Conservation (phyloP, 92 coral and sea anemone genomes). For the Siderastrea siderea region DNA sequence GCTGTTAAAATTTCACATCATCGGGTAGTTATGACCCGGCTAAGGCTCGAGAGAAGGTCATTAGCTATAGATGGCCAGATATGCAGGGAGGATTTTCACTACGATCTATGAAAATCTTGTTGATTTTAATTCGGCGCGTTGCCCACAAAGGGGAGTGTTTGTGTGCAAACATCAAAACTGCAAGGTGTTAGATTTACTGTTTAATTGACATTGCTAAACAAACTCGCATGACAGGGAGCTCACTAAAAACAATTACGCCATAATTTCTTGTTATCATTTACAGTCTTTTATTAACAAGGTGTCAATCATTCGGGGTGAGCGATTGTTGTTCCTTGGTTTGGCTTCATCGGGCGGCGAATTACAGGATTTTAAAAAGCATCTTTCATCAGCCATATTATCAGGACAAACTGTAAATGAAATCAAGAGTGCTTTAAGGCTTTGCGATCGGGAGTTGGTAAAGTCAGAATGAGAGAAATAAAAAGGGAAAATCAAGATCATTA, state of each 20-base stretch:
- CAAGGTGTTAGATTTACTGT: slow-evolving; percentile 54
- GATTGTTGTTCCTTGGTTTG: slow-evolving; percentile 62
- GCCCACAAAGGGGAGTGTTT: slow-evolving; percentile 17
- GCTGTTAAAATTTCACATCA: slow-evolving; percentile 60
- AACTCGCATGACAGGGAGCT: slow-evolving; percentile 75
- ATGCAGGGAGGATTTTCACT: slow-evolving; percentile 12
- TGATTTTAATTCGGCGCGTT: background rate
- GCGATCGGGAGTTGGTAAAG: slow-evolving; percentile 14
- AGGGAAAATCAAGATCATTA: slow-evolving; percentile 2
- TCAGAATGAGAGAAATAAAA: background rate
- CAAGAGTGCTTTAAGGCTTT: slow-evolving; percentile 42
- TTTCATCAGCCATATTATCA: slow-evolving; percentile 90
- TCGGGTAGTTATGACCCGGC: slow-evolving; percentile 52
- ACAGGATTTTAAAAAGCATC: slow-evolving; percentile 91
- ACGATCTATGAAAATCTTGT: background rate
- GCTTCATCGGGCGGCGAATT: slow-evolving; percentile 75
- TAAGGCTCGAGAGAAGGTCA: slow-evolving; percentile 58
- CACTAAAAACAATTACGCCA: slow-evolving; percentile 78
- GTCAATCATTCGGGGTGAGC: slow-evolving; percentile 89
- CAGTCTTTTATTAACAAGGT: slow-evolving; percentile 81
- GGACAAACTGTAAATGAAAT: slow-evolving; percentile 51
- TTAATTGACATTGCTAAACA: slow-evolving; percentile 80
- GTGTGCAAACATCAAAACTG: slow-evolving; percentile 51
- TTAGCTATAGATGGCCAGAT: slow-evolving; percentile 45
- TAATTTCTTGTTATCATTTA: slow-evolving; percentile 83